phyloP scores from a whole-genome alignment of 1,140 invertebrate species.

The Papilio polyxenes region DNA sequence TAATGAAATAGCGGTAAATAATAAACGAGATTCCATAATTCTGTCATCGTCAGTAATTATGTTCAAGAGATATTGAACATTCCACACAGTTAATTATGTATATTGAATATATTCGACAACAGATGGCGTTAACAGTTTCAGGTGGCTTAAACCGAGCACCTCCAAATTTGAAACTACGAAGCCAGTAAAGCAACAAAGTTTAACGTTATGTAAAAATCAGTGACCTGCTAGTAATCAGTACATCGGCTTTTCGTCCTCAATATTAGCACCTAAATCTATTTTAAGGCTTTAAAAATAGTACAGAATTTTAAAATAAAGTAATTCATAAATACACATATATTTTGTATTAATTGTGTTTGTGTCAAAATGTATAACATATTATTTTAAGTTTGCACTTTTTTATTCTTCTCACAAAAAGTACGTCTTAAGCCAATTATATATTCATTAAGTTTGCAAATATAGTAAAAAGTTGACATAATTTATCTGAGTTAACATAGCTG shows the following conservation, averaged over 20 bases:
- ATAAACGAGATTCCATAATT: background rate
- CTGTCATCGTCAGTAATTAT: constrained; percentile 17
- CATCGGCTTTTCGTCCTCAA: background rate
- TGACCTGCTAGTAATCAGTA: constrained; percentile 17
- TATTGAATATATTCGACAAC: background rate
- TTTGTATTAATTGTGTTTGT: too few species aligned
- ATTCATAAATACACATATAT: too few species aligned
- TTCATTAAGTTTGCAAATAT: too few species aligned
- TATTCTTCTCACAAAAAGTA: too few species aligned
- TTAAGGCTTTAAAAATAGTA: background rate
- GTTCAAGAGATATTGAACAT: background rate
- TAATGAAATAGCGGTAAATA: constrained; percentile 15
- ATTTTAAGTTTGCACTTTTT: too few species aligned
- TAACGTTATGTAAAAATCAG: constrained; percentile 26
- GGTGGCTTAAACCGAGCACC: background rate
- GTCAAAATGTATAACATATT: too few species aligned
- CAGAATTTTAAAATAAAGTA: background rate
- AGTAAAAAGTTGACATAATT: too few species aligned
- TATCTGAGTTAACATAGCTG: too few species aligned
- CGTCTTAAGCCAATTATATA: too few species aligned
- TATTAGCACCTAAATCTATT: constrained; percentile 1
- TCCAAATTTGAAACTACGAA: background rate
- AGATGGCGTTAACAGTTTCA: constrained; percentile 10
- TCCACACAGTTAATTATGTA: background rate
- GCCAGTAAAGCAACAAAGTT: constrained; percentile 23